phyloP scores from a whole-genome alignment of 2,888 invertebrate species.

The Biston betularia region DNA sequence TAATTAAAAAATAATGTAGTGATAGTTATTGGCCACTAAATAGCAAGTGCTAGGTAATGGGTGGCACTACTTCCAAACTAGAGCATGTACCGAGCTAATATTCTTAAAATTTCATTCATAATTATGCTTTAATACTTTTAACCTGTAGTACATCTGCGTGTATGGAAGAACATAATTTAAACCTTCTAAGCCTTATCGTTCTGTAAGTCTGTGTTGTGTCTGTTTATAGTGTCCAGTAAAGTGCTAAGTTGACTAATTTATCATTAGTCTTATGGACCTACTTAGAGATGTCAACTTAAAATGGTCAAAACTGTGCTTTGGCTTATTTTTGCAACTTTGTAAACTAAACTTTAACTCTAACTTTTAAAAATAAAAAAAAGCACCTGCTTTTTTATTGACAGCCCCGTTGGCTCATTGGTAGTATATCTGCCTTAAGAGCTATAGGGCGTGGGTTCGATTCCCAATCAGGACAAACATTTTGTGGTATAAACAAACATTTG shows the following conservation, averaged over 20 bases:
- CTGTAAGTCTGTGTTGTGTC: neutral
- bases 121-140: constrained; percentile 4
- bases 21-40: neutral
- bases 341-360: too few species aligned
- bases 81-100: neutral
- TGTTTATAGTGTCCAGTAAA: neutral
- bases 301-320: neutral
- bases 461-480: too few species aligned
- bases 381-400: too few species aligned
- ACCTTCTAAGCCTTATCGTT: neutral
- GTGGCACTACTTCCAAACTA: neutral
- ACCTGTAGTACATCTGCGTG: neutral
- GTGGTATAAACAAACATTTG: too few species aligned
- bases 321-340: neutral
- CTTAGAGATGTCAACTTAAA: neutral
- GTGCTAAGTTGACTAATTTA: neutral
- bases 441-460: too few species aligned
- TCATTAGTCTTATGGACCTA: neutral
- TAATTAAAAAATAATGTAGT: too few species aligned
- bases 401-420: too few species aligned
- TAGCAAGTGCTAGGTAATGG: neutral
- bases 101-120: neutral
- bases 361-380: too few species aligned
- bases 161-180: neutral
- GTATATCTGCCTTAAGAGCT: too few species aligned